Evolutionary conservation across 2,888 invertebrate genomes (phyloP), one percentile per base, ranked within the genome.

Genomic region (Oxystoma pomonae): DNA sequence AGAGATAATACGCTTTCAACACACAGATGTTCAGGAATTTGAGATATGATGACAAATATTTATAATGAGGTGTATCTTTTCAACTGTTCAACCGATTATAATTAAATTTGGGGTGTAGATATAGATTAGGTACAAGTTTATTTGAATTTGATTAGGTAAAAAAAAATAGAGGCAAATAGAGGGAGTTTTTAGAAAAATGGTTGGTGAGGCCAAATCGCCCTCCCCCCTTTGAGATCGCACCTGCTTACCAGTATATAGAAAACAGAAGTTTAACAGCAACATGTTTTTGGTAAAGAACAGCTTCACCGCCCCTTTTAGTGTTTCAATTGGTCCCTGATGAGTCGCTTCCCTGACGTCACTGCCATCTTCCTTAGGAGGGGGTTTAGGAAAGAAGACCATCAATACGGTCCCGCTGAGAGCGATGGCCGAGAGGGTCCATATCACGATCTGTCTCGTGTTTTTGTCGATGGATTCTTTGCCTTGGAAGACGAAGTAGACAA

Each of bases 241-340:
- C n/a, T n/a, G n/a, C n/a, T 19, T 77, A 93, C 94, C 97, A 62
- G 96, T 95, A 77, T 96, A 98, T 59, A 94, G 86, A 79, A 97
- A 98, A 0, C 92, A 90, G 64, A 94, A 78, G 69, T 91, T 89
- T 17, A 98, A 83, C 12, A 96, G 76, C 57, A 94, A 73, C 95
- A 98, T 98, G 70, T 92, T 88, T 55, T 84, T 84, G 0, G 96
- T 95, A 61, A 87, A 77, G 77, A 96, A 90, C 57, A 98, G 81
- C 67, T 83, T 83, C 50, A 91, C 82, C 0, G 97, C 92, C 49
- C 90, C 89, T 72, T 84, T 85, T 60, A 94, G 83, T 0, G 93
- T 92, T 66, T 87, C 84, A 65, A 88, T 57, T 1, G 90, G 87
- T n/a, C 86, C 84, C 61, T 77, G 78, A 2, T 77, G 77, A 0